Evolutionary conservation across 2,888 invertebrate species (phyloP).

Genomic region (Pimpla rufipes): DNA sequence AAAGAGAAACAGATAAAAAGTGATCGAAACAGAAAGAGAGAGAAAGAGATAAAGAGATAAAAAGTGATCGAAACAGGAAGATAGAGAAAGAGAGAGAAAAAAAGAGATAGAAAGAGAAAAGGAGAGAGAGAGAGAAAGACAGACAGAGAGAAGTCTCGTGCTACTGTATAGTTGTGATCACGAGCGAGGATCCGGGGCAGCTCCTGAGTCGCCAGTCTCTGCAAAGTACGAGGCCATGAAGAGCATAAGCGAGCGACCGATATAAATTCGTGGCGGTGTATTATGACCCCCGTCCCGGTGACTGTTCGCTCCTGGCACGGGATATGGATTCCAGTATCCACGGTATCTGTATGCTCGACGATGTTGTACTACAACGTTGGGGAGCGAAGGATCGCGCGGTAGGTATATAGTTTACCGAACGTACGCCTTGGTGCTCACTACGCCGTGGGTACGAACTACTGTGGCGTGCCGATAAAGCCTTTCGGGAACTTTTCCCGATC

Average conservation of each 20-base stretch:
- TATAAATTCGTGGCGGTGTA: constrained; percentile 32
- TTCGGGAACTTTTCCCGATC: constrained; percentile 72
- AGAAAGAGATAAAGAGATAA: too few relatives aligned
- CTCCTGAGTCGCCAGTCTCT: neutral
- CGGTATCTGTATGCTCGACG: neutral
- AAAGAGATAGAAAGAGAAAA: too few relatives aligned
- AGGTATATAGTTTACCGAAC: neutral
- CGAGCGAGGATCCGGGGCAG: neutral
- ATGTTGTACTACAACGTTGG: neutral
- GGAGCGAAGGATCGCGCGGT: neutral
- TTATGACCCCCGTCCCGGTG: constrained; percentile 43
- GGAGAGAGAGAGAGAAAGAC: too few relatives aligned
- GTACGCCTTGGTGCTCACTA: constrained; percentile 19
- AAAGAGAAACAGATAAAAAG: too few relatives aligned
- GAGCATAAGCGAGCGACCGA: constrained; percentile 34
- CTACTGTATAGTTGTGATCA: constrained; percentile 1
- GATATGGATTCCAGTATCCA: constrained; percentile 67
- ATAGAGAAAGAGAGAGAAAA: too few relatives aligned
- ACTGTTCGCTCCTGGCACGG: constrained; percentile 70
- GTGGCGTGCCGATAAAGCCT: constrained; percentile 76
- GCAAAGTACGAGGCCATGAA: constrained; percentile 20
- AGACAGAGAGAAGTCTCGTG: neutral
- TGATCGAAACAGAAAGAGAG: too few relatives aligned
- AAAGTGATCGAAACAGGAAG: too few relatives aligned
- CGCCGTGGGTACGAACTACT: constrained; percentile 69